Base-by-base conservation (phyloP, 2,888 invertebrate species). In the Caenorhabditis japonica region DNA sequence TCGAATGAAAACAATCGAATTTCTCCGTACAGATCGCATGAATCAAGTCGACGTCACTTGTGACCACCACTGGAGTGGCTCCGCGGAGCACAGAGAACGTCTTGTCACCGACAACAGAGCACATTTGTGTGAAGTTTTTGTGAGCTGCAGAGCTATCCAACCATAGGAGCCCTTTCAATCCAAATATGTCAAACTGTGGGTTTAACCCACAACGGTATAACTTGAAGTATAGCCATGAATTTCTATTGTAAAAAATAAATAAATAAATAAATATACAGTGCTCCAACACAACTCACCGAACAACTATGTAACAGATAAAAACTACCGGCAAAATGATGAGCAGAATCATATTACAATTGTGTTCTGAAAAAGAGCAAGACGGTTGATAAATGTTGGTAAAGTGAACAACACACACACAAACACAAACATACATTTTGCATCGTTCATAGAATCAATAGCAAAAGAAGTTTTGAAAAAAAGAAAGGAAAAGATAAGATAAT, bases 21-120 rank as follows among this genome's bases (percentile, higher is more conserved):
- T 75, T 27, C 51, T 71, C 62, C n/a, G 70, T 68, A 2, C 72
- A 75, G 15, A 79, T 76, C 10, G 62, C 47, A 62, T 76, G 74
- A 27, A 79, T 79, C 17, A 79, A n/a, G n/a, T 79, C 74, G 13
- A 75, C 64, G 64, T 79, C 74, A 43, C 30, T 76, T 4, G 76
- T 76, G 4, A 79, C 62, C 44, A 79, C 53, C 19, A 76, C 66
- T 8, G 76, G 79, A 27, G 47, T 36, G 38, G 59, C 51, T 15
- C 79, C 79, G 10, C 68, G 69, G 44, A 79, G 64, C 38, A 75
- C 51, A 38, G 76, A 76, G 36, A 68, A 79, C 21, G 79, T 76
- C 41, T 73, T 60, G 19, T 36, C 47, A 13, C 51, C 64, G n/a
- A 72, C 36, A 44, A 60, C 44, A 2, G 55, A 34, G 34, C 62